Percentiles rank a stretch among this genome's conserved stretches.
Evolutionary conservation across 2,113 vertebrate genomes (phyloP).

Genomic region (Sula dactylatra): DNA sequence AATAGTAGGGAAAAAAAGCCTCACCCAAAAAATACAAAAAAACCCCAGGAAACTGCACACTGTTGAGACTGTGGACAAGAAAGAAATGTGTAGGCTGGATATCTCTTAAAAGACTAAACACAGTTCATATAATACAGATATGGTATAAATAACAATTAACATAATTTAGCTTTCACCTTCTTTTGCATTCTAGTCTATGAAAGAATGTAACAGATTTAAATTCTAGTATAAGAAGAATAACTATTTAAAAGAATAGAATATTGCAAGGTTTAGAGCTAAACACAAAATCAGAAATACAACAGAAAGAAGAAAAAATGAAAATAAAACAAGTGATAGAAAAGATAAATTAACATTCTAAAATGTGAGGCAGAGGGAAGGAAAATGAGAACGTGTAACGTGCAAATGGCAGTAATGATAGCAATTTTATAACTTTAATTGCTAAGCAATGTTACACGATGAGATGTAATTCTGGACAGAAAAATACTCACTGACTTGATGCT

Average conservation of each 20-base stretch:
- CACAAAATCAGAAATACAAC: background rate
- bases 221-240: background rate
- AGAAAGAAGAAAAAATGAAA: background rate
- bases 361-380: background rate
- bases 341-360: background rate
- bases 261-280: background rate
- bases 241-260: background rate
- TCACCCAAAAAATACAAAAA: fast-evolving
- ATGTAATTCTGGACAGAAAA: background rate
- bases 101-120: background rate
- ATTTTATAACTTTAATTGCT: background rate
- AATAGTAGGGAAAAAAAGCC: background rate
- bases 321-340: background rate
- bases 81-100: background rate
- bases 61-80: background rate
- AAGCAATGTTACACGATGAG: background rate
- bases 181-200: background rate
- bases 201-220: background rate
- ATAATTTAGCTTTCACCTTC: background rate
- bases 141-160: background rate
- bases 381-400: background rate
- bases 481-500: background rate
- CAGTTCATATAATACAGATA: background rate
- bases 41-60: background rate
- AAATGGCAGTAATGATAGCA: background rate